phyloP scores from a whole-genome alignment of 2,797 vertebrate species.

The Scolopax rusticola region DNA sequence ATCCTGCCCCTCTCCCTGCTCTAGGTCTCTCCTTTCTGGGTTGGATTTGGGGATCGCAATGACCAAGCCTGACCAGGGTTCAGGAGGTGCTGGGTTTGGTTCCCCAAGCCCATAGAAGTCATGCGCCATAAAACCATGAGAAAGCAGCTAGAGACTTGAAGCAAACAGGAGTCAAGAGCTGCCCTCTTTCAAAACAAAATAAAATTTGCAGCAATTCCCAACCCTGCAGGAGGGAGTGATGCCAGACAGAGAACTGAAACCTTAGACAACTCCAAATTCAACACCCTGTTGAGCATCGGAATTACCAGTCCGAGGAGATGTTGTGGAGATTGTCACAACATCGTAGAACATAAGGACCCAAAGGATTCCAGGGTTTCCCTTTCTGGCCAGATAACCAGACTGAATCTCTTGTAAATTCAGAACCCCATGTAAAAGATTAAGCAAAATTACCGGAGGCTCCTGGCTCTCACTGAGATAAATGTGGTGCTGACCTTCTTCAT shows the following conservation, averaged over 20 bases:
- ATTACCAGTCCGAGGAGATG: neutral
- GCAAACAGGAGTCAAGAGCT: neutral
- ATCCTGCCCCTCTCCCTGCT: neutral
- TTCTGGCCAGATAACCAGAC: slow-evolving; percentile 1
- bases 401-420: slow-evolving; percentile 49
- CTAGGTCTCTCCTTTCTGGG: neutral
- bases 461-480: neutral
- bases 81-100: neutral
- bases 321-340: neutral
- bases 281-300: neutral
- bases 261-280: neutral
- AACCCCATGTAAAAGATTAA: slow-evolving; percentile 15
- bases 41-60: neutral
- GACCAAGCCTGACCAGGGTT: neutral
- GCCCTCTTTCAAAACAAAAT: slow-evolving; percentile 8
- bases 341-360: neutral
- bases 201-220: slow-evolving; percentile 5
- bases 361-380: neutral
- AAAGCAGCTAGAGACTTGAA: neutral
- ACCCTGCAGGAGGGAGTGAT: neutral
- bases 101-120: neutral
- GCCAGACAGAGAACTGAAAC: neutral
- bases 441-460: slow-evolving; percentile 4
- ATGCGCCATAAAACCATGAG: neutral
- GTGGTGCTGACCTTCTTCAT: neutral